These are phyloP conservation scores for Cololabis saira DNA, from an alignment of 2,113 vertebrate genomes.

Conservation along the genomic window DNA sequence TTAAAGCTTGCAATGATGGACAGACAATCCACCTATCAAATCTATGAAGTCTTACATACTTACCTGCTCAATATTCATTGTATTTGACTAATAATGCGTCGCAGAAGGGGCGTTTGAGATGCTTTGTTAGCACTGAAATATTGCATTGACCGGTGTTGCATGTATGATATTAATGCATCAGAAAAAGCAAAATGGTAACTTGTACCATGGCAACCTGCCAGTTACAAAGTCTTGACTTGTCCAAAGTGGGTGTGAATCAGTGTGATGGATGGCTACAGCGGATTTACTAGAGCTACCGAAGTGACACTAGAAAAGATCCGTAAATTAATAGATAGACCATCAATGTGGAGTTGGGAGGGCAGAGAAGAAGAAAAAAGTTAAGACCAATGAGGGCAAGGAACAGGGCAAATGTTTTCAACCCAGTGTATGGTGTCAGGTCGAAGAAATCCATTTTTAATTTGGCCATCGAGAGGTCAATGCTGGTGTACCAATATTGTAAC, in stretches of 20 bases:
- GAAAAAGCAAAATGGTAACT: background rate
- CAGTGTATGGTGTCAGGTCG: slow-evolving; percentile 63
- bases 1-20: no score
- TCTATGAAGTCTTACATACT: no score
- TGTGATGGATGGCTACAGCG: slow-evolving; percentile 8
- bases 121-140: background rate
- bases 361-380: slow-evolving; percentile 6
- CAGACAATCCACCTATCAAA: no score
- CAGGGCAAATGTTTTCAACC: slow-evolving; percentile 53
- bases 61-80: no score
- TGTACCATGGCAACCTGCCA: background rate
- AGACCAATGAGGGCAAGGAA: slow-evolving; percentile 29
- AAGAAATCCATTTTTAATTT: slow-evolving; percentile 86
- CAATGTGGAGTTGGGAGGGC: slow-evolving; percentile 42
- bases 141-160: background rate
- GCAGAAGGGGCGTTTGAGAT: background rate
- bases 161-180: background rate
- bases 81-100: no score
- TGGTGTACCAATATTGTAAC: slow-evolving; percentile 56
- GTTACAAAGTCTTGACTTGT: slow-evolving; percentile 1
- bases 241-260: background rate
- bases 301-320: slow-evolving; percentile 35
- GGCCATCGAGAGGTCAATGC: slow-evolving; percentile 71
- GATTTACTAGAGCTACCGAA: slow-evolving; percentile 39
- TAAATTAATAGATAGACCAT: slow-evolving; percentile 23